Evolutionary conservation across 1,140 invertebrate species (phyloP).

Genomic region (Drosophila teissieri): DNA sequence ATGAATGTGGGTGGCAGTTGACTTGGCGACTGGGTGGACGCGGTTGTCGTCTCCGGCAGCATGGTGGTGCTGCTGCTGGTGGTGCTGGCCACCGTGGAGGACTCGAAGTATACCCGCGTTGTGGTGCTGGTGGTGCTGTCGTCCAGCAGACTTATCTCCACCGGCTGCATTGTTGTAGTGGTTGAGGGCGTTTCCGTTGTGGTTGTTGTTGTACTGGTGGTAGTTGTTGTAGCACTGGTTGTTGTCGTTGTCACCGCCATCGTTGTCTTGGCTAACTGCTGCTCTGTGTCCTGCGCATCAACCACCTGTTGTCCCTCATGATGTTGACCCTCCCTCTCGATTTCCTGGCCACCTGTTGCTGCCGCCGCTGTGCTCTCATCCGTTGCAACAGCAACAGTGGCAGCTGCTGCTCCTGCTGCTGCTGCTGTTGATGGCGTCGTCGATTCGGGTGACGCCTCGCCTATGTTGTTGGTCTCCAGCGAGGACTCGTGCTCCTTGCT

Average conservation of each 20-base stretch:
- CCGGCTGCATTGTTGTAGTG: slow-evolving; percentile 50
- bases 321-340: slow-evolving; percentile 19
- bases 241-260: slow-evolving; percentile 47
- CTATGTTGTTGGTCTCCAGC: slow-evolving; percentile 65
- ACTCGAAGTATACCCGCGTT: slow-evolving; percentile 13
- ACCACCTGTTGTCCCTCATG: slow-evolving; percentile 42
- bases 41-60: slow-evolving; percentile 27
- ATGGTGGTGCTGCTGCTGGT: slow-evolving; percentile 42
- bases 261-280: slow-evolving; percentile 43
- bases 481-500: slow-evolving; percentile 50
- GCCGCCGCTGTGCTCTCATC: slow-evolving; percentile 22
- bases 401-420: slow-evolving; percentile 1
- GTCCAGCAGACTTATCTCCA: slow-evolving; percentile 64
- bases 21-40: not conserved
- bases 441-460: slow-evolving; percentile 34
- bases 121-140: slow-evolving; percentile 53
- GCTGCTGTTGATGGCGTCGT: slow-evolving; percentile 24
- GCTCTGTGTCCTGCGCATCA: slow-evolving; percentile 31
- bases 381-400: slow-evolving; percentile 17
- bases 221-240: slow-evolving; percentile 6
- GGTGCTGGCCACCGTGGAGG: slow-evolving; percentile 4
- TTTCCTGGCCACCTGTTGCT: slow-evolving; percentile 42
- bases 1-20: slow-evolving; percentile 20
- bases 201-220: slow-evolving; percentile 9
- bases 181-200: slow-evolving; percentile 27